Conservation (phyloP, 92 coral and sea anemone species). For the Bergia sp. region DNA sequence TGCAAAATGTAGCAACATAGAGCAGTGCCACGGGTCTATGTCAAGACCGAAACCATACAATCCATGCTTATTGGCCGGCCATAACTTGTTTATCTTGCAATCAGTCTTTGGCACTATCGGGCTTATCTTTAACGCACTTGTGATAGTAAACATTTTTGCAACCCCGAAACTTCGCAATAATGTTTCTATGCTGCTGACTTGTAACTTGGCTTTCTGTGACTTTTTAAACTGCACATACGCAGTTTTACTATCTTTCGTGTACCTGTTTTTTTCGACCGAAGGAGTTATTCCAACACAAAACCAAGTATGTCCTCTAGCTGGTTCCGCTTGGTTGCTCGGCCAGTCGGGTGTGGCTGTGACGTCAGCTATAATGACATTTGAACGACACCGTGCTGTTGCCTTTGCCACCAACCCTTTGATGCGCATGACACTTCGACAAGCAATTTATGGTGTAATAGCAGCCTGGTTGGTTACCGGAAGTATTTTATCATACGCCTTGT, state of each 20-base stretch:
- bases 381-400: constrained; percentile 31
- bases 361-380: constrained; percentile 31
- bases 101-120: constrained; percentile 23
- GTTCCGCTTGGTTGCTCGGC: constrained; percentile 33
- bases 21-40: constrained; percentile 20
- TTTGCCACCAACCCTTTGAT: constrained; percentile 23
- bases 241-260: not conserved
- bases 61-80: constrained; percentile 12
- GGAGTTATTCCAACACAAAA: not conserved
- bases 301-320: not conserved
- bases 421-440: constrained; percentile 16
- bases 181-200: constrained; percentile 33
- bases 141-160: constrained; percentile 3
- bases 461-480: constrained; percentile 8
- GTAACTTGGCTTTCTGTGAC: constrained; percentile 37
- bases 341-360: constrained; percentile 25
- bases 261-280: not conserved
- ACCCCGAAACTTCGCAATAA: constrained; percentile 18
- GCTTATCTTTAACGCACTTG: not conserved
- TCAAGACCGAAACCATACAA: not conserved
- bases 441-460: not conserved
- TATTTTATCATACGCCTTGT: not conserved
- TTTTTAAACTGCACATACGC: constrained; percentile 30
- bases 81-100: not conserved
- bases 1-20: constrained; percentile 38